Evolutionary conservation across 1,140 invertebrate genomes (phyloP), one percentile per base, ranked within the genome.

Genomic region (Epicauta chinensis): DNA sequence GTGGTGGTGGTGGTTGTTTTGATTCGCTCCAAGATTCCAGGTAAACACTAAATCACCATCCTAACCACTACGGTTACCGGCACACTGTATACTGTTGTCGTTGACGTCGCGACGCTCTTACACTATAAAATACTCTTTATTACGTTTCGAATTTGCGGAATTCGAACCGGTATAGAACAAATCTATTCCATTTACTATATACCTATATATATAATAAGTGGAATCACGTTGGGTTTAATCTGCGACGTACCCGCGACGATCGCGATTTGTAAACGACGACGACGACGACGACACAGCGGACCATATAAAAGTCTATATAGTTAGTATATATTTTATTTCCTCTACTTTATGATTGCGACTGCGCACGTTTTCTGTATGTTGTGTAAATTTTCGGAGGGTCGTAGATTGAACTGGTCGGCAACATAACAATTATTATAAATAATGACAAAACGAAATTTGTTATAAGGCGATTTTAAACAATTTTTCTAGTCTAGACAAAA

Each of bases 201-300:
- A n/a, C n/a, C n/a, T n/a, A n/a, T n/a, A n/a, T n/a, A n/a, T n/a
- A n/a, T n/a, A n/a, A n/a, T n/a, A 23, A 7, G 23, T 23, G 2
- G n/a, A n/a, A n/a, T n/a, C 23, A 23, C 23, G 44, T 35, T 35
- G 44, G 32, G 34, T 32, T 46, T 46, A 36, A 46, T 46, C 44
- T 35, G 44, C 44, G 44, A 43, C 41, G 41, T 43, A 43, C 41
- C 5, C 12, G 44, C 44, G 44, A 32, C 23, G 44, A 32, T 46
- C 44, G 44, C 44, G 44, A 46, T 46, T 46, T 16, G 31, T 46
- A 46, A 23, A 23, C 23, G 23, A 23, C 23, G 23, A 23, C 23
- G n/a, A n/a, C n/a, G n/a, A n/a, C n/a, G n/a, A 23, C 16, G n/a
- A 43, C 44, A 46, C 44, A 46, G 44, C 44, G 44, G 44, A 46